phyloP scores from a whole-genome alignment of 2,888 invertebrate species.

The Poecilobothrus nobilitatus region DNA sequence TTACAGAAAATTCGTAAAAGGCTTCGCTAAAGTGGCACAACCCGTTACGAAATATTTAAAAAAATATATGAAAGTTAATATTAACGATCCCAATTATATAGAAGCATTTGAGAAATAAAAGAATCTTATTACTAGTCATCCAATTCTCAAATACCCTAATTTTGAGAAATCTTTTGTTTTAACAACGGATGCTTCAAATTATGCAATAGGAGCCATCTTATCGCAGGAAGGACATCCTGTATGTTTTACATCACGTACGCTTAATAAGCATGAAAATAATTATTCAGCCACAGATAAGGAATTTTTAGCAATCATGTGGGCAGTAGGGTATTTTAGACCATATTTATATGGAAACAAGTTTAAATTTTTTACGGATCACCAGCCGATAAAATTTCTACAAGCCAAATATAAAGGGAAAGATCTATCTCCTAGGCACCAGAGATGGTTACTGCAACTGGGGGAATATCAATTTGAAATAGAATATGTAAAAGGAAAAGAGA shows the following conservation, averaged over 20 bases:
- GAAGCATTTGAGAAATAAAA: background rate
- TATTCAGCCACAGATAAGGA: conserved; percentile 14
- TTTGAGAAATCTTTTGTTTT: conserved; percentile 16
- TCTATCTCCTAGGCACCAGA: conserved; percentile 18
- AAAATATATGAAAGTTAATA: no score
- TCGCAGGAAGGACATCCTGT: conserved; percentile 7
- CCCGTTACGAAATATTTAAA: no score
- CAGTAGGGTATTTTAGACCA: conserved; percentile 19
- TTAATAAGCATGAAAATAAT: background rate
- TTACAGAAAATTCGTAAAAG: no score
- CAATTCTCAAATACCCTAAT: conserved; percentile 15
- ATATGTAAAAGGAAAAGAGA: conserved; percentile 20
- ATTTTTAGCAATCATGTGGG: conserved; percentile 19
- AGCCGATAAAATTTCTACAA: background rate
- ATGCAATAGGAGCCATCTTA: conserved; percentile 16
- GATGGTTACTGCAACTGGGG: conserved; percentile 20
- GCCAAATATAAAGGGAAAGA: conserved; percentile 20
- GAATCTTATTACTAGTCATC: conserved; percentile 9
- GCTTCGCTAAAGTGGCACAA: no score
- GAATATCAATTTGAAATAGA: conserved; percentile 19
- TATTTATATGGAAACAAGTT: conserved; percentile 19
- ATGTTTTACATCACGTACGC: background rate
- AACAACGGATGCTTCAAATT: conserved; percentile 15
- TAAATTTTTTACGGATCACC: conserved; percentile 15
- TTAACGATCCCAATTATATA: no score